Evolutionary conservation across 2,797 vertebrate genomes (phyloP).

Genomic region (Siniperca obscura): DNA sequence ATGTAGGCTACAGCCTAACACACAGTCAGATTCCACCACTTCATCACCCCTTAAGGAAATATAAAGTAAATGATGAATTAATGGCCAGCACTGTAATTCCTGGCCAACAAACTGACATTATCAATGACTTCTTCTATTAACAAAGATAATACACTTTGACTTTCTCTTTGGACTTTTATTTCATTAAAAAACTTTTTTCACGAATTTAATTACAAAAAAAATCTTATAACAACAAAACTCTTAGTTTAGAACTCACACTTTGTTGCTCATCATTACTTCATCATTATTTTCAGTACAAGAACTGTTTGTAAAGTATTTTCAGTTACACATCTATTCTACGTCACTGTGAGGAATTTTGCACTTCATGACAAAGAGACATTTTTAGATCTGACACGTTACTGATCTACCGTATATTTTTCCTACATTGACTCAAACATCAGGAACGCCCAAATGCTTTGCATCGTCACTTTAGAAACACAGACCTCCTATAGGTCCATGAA

Average conservation of each 20-base stretch:
- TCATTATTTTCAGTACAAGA: conserved; percentile 9
- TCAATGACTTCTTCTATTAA: fast-evolving
- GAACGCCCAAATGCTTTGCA: background rate
- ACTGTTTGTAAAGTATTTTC: background rate
- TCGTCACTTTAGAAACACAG: background rate
- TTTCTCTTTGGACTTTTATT: conserved; percentile 54
- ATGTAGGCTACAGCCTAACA: too few species aligned
- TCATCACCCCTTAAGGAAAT: too few species aligned
- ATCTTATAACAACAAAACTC: conserved; percentile 14
- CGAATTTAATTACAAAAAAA: conserved; percentile 49
- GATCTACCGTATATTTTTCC: background rate
- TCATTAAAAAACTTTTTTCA: conserved; percentile 40
- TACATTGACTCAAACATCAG: conserved; percentile 8
- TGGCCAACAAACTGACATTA: background rate
- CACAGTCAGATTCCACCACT: too few species aligned
- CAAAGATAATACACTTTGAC: background rate
- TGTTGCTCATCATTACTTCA: conserved; percentile 7
- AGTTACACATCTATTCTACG: conserved; percentile 13
- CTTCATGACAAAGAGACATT: conserved; percentile 30
- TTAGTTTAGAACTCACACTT: conserved; percentile 9
- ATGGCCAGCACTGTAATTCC: background rate
- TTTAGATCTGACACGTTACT: conserved; percentile 25
- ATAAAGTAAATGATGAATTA: too few species aligned
- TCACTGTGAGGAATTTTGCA: conserved; percentile 48
- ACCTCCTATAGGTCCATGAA: background rate